Evolutionary conservation across 2,797 vertebrate species (phyloP).

Genomic region (Typhlichthys eigenmanni): DNA sequence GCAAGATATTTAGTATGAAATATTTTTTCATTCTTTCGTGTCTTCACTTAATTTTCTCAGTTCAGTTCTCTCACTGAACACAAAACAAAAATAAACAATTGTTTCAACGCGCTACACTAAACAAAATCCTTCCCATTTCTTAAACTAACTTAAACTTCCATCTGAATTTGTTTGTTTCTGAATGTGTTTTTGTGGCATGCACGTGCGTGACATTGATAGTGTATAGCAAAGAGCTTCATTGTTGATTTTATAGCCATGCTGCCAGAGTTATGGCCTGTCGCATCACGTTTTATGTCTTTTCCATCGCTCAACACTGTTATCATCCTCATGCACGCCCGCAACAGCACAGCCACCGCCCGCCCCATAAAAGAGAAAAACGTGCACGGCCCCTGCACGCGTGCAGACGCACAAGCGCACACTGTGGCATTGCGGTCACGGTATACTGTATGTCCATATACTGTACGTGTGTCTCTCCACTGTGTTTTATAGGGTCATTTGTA

Average conservation of each 20-base stretch:
- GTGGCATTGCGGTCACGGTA: neutral
- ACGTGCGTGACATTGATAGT: constrained; percentile 30
- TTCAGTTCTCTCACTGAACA: too few relatives aligned
- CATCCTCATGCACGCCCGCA: neutral
- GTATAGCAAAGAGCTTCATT: constrained; percentile 44
- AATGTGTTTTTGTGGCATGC: neutral
- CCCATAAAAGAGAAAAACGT: neutral
- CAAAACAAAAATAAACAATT: too few relatives aligned
- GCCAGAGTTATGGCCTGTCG: constrained; percentile 36
- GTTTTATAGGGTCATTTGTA: constrained; percentile 61
- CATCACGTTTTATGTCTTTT: constrained; percentile 30
- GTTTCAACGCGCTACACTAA: neutral
- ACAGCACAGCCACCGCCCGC: neutral
- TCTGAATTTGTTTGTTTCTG: neutral
- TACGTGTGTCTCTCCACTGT: constrained; percentile 40
- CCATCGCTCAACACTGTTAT: constrained; percentile 34
- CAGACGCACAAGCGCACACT: neutral
- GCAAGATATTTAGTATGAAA: too few relatives aligned
- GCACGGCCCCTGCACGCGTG: neutral
- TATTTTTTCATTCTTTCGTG: too few relatives aligned
- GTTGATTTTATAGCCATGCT: constrained; percentile 49
- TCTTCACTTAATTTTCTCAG: too few relatives aligned
- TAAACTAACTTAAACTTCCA: too few relatives aligned
- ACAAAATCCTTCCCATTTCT: too few relatives aligned
- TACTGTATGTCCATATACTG: constrained; percentile 31